phyloP scores from a whole-genome alignment of 2,113 vertebrate species.

The Myrmecophaga tridactyla region DNA sequence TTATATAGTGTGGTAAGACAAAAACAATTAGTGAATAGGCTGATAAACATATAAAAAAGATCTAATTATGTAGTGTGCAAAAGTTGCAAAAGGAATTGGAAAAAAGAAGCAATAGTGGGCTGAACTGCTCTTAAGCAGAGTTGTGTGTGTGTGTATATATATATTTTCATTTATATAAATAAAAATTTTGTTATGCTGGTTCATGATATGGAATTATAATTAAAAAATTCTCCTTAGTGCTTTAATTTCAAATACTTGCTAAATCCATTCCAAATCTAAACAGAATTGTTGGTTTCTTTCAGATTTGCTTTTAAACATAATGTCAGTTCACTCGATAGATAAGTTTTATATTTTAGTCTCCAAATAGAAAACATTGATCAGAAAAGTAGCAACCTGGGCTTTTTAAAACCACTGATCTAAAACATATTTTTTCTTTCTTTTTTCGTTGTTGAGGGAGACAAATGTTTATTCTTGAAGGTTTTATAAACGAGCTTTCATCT shows the following conservation, averaged over 20 bases:
- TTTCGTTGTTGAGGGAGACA: not conserved
- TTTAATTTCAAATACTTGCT: conserved; percentile 53
- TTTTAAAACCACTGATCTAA: conserved; percentile 43
- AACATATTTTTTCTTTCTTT: not conserved
- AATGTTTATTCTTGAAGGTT: not conserved
- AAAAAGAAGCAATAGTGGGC: not conserved
- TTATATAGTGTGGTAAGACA: not conserved
- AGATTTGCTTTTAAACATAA: conserved; percentile 40
- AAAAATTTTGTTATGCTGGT: not conserved
- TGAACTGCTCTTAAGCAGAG: not conserved
- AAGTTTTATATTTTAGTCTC: conserved; percentile 47
- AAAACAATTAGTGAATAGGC: not conserved
- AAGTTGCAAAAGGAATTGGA: conserved; percentile 22
- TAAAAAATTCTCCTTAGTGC: conserved; percentile 8
- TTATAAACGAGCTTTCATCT: conserved; percentile 43
- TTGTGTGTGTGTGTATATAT: not conserved
- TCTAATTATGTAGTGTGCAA: not conserved
- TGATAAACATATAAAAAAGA: not conserved
- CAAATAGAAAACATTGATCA: conserved; percentile 35
- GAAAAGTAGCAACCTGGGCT: not conserved
- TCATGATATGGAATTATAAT: not conserved
- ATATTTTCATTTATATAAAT: conserved; percentile 43
- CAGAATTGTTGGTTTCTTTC: conserved; percentile 27
- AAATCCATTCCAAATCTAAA: not conserved
- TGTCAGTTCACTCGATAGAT: not conserved